phyloP scores from a whole-genome alignment of 2,113 vertebrate species.

The Colinus virginianus region DNA sequence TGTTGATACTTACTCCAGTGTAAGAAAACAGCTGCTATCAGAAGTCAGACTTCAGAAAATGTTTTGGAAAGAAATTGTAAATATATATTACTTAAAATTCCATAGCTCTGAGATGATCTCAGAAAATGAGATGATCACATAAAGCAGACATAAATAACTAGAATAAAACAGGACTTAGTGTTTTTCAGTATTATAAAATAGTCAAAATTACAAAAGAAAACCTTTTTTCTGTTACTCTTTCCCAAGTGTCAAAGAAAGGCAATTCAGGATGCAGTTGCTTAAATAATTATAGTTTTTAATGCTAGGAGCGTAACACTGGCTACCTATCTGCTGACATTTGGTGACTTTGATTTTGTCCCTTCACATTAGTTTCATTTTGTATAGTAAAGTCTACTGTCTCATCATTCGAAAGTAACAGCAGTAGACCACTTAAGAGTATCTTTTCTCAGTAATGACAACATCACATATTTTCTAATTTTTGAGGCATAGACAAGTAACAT shows the following conservation, averaged over 20 bases:
- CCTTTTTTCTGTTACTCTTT: not conserved
- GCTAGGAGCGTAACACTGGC: not conserved
- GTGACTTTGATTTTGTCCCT: not conserved
- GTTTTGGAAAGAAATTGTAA: not conserved
- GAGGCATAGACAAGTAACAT: not conserved
- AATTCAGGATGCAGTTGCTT: not conserved
- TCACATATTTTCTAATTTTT: not conserved
- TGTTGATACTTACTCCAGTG: not conserved
- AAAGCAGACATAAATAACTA: not conserved
- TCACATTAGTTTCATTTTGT: not conserved
- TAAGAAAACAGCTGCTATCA: not conserved
- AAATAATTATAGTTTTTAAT: not conserved
- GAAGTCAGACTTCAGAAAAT: not conserved
- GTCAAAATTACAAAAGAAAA: not conserved
- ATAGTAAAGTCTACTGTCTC: not conserved
- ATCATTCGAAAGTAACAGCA: not conserved
- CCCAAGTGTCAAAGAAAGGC: not conserved
- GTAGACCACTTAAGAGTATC: not conserved
- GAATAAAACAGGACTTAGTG: not conserved
- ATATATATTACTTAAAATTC: not conserved
- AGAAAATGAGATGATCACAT: not conserved
- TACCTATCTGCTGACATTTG: not conserved
- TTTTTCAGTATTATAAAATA: not conserved
- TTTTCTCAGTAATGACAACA: not conserved
- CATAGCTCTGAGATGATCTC: not conserved